These are phyloP conservation scores for Sparus aurata DNA, from an alignment of 2,797 vertebrate species.

Conservation along the genomic window DNA sequence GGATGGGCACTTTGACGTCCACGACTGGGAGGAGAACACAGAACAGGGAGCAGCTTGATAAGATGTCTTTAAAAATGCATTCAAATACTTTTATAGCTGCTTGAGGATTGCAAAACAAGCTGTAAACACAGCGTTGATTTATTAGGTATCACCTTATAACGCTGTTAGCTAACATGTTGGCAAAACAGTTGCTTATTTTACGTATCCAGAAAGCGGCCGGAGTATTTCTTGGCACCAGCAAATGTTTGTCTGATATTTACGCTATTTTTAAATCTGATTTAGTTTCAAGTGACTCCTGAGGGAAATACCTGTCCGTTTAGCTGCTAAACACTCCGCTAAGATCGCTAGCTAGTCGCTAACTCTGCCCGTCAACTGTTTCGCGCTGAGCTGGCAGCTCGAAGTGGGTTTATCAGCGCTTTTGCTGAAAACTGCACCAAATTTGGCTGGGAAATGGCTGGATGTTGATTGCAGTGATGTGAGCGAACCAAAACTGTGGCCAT, in stretches of 20 bases:
- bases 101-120: background rate
- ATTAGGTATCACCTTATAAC: background rate
- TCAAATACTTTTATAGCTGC: background rate
- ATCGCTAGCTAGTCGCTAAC: background rate
- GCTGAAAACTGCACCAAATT: background rate
- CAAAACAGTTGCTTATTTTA: background rate
- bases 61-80: background rate
- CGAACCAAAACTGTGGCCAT: background rate
- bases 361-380: background rate
- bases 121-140: background rate
- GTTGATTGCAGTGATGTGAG: background rate
- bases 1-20: conserved; percentile 92
- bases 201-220: background rate
- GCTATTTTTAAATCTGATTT: conserved; percentile 1
- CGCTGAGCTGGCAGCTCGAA: background rate
- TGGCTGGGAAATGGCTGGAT: background rate
- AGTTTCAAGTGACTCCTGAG: background rate
- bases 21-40: conserved; percentile 78
- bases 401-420: background rate
- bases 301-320: background rate
- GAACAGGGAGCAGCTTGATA: conserved; percentile 1
- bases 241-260: background rate
- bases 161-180: background rate
- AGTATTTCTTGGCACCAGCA: background rate
- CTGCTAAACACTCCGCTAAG: background rate